phyloP scores from a whole-genome alignment of 2,113 vertebrate species.

The Connochaetes taurinus region DNA sequence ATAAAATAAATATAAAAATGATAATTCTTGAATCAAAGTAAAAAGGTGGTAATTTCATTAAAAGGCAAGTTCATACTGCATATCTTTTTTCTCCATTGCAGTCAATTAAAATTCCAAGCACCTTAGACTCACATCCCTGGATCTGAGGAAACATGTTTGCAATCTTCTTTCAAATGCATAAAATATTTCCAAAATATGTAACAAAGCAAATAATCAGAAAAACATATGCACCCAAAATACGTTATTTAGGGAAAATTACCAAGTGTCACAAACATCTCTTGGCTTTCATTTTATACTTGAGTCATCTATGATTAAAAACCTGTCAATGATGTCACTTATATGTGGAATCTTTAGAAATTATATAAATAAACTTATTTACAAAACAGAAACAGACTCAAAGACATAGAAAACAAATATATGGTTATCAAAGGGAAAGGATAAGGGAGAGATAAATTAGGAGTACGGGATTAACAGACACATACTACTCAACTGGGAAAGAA shows the following conservation, averaged over 20 bases:
- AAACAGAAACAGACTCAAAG: background rate
- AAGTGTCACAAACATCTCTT: background rate
- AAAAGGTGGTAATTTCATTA: background rate
- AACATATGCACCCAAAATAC: background rate
- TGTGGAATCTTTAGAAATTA: background rate
- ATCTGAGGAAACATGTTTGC: background rate
- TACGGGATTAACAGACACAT: too few relatives aligned
- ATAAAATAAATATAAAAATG: background rate
- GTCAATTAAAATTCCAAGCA: background rate
- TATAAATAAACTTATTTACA: background rate
- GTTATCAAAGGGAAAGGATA: background rate
- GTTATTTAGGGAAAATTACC: background rate
- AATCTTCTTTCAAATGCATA: background rate
- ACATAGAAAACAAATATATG: background rate
- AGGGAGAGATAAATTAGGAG: too few relatives aligned
- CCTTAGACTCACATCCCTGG: background rate
- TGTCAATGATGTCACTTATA: background rate
- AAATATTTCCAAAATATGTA: slow-evolving; percentile 34
- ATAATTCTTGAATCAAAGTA: background rate
- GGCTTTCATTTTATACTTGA: background rate
- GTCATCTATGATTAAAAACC: background rate
- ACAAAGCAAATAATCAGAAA: slow-evolving; percentile 6
- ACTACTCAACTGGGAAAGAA: too few relatives aligned
- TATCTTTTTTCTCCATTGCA: background rate
- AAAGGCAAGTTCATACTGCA: background rate